A percentile compares a stretch with the other conserved stretches of the same genome.
Evolutionary conservation across 2,888 invertebrate genomes (phyloP).

Genomic region (Thymelicus sylvestris): DNA sequence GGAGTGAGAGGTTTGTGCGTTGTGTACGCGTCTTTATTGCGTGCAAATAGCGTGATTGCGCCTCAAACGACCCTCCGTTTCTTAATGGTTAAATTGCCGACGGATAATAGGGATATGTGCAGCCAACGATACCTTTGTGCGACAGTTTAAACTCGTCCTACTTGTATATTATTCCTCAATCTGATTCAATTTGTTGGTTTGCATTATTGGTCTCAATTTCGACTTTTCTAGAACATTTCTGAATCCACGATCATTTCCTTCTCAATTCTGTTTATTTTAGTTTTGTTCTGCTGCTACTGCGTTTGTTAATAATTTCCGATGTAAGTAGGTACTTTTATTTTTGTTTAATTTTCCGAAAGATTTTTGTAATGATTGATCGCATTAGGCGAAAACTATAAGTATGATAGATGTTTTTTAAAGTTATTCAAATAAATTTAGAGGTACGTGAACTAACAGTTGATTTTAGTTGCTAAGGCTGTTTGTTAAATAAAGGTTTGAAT

Average conservation of each 20-base stretch:
- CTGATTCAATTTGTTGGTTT: not conserved
- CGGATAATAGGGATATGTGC: slow-evolving; percentile 27
- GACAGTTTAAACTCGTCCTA: slow-evolving; percentile 4
- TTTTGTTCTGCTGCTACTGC: too few species aligned
- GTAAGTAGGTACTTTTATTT: too few species aligned
- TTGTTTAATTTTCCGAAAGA: too few species aligned
- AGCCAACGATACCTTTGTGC: slow-evolving; percentile 18
- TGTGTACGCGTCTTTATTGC: slow-evolving; percentile 12
- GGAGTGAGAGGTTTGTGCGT: slow-evolving; percentile 5
- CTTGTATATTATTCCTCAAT: not conserved
- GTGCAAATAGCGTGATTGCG: slow-evolving; percentile 17
- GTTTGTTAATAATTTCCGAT: too few species aligned
- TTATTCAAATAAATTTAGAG: too few species aligned
- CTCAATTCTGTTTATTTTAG: not conserved
- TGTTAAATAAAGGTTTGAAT: too few species aligned
- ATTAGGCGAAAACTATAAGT: too few species aligned
- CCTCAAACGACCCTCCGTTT: slow-evolving; percentile 27
- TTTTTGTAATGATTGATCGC: too few species aligned
- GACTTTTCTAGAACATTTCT: not conserved
- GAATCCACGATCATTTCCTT: not conserved
- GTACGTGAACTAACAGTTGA: too few species aligned
- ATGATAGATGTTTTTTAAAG: too few species aligned
- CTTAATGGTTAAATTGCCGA: slow-evolving; percentile 28
- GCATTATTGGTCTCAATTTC: not conserved
- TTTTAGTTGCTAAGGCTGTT: too few species aligned